Evolutionary conservation across 2,797 vertebrate genomes (phyloP), one percentile per base, ranked within the genome.

Genomic region (Staurois parvus): DNA sequence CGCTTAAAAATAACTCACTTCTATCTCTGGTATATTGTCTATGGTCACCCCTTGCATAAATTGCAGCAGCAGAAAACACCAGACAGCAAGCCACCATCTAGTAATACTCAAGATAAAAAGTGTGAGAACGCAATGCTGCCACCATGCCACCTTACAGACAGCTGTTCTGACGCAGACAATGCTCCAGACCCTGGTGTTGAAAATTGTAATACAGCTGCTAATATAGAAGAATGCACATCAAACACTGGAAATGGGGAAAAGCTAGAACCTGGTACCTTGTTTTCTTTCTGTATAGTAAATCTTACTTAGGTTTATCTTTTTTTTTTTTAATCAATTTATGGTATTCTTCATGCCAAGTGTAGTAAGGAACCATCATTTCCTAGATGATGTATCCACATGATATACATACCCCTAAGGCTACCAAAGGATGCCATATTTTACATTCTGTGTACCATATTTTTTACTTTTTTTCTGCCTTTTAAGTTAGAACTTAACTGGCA

Each of bases 21-120:
- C 79, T 99, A 98, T 89, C 93, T 99, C 30, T 99, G 97, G 97
- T 97, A 99, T 90, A 81, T 99, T 72, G 89, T 97, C 64, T 97
- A 99, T 0, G 98, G 96, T 0, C 97, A 99, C 72, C 95, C 96
- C 2, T 88, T 90, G 26, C 48, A 37, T 40, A 90, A 84, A 83
- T 8, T 86, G 30, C 2, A 29, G 0, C 66, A 45, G 10, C 45
- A 88, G 0, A 88, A 85, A 81, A 5, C 64, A 4, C 29, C 11
- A 28, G 10, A 0, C 17, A 30, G 24, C 12, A 45, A 34, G 0
- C 21, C 72, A 24, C 0, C 15, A 0, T 56, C n/a, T n/a, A 34
- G 13, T 17, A 9, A 40, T 2, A n/a, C 17, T 29, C 11, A 30
- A 11, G 48, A 76, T 79, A 28, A 88, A 45, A 74, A 0, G n/a